Percentiles rank a stretch among this genome's conserved stretches.
phyloP scores from a whole-genome alignment of 2,797 vertebrate genomes.

The Pipistrellus pygmaeus region DNA sequence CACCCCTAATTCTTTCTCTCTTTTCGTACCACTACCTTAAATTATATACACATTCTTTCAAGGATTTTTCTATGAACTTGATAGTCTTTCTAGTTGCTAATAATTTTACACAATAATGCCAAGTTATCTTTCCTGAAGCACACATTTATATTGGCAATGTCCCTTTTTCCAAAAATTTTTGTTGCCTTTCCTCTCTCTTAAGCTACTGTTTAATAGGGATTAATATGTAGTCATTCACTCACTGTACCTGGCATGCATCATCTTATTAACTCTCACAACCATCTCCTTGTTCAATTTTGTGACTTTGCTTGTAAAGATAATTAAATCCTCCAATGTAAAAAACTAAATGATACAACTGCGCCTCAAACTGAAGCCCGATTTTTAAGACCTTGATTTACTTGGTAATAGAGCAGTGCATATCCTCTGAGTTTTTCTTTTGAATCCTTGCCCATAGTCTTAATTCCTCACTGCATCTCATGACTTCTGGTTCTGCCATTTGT shows the following conservation, averaged over 20 bases:
- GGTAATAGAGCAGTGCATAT: slow-evolving; percentile 11
- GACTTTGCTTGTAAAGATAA: slow-evolving; percentile 38
- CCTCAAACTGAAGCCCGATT: not conserved
- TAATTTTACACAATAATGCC: slow-evolving; percentile 21
- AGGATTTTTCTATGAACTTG: not conserved
- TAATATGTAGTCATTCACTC: slow-evolving; percentile 3
- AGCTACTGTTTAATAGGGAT: not conserved
- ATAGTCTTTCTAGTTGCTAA: not conserved
- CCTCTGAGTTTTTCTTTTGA: not conserved
- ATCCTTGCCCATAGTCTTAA: not conserved
- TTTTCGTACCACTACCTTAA: slow-evolving; percentile 26
- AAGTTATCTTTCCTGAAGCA: slow-evolving; percentile 34
- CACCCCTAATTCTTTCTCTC: not conserved
- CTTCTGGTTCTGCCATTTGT: not conserved
- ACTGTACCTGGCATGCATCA: not conserved
- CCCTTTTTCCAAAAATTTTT: slow-evolving; percentile 26
- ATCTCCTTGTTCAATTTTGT: slow-evolving; percentile 29
- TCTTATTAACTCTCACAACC: slow-evolving; percentile 52
- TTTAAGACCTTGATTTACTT: slow-evolving; percentile 7
- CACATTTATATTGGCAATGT: not conserved
- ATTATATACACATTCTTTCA: not conserved
- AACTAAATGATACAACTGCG: not conserved
- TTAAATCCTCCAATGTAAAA: slow-evolving; percentile 23
- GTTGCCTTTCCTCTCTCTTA: not conserved
- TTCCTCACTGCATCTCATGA: not conserved